A percentile compares a stretch with the other conserved stretches of the same genome.
Evolutionary conservation across 2,113 vertebrate species (phyloP).

Genomic region (Hydrolagus affinis): DNA sequence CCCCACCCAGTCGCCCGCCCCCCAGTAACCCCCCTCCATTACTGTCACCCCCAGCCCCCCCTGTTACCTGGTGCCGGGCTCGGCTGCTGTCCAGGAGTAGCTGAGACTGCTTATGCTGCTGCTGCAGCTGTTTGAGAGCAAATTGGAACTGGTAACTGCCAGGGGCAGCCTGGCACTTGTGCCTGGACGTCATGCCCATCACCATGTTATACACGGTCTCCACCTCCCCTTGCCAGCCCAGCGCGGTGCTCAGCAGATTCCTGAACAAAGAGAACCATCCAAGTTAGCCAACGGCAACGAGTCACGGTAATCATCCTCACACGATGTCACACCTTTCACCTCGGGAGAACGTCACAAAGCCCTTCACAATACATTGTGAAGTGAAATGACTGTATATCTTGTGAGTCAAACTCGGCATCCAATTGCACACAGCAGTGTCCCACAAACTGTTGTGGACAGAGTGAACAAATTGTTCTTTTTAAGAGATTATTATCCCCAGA

Average conservation of each 20-base stretch:
- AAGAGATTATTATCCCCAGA: too few species aligned
- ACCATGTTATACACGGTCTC: constrained; percentile 51
- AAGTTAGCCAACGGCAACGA: too few species aligned
- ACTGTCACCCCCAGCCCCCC: background rate
- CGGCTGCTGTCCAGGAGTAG: constrained; percentile 70
- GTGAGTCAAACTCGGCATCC: too few species aligned
- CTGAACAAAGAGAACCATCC: constrained; percentile 38
- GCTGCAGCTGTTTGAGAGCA: constrained; percentile 77
- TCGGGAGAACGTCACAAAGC: too few species aligned
- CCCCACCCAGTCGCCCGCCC: background rate
- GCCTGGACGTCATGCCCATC: constrained; percentile 46
- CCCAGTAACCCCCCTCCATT: background rate
- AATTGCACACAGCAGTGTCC: too few species aligned
- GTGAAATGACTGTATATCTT: too few species aligned
- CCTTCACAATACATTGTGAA: too few species aligned
- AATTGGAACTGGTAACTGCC: constrained; percentile 74
- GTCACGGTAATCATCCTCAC: too few species aligned
- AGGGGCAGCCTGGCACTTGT: constrained; percentile 48
- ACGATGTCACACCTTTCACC: too few species aligned
- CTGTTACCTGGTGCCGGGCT: constrained; percentile 64
- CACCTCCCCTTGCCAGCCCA: constrained; percentile 53
- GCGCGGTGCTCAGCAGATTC: constrained; percentile 45
- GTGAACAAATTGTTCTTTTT: too few species aligned
- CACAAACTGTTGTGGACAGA: too few species aligned
- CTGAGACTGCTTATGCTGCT: constrained; percentile 68